phyloP scores from a whole-genome alignment of 2,888 invertebrate genomes.

The Pegoplata infirma region DNA sequence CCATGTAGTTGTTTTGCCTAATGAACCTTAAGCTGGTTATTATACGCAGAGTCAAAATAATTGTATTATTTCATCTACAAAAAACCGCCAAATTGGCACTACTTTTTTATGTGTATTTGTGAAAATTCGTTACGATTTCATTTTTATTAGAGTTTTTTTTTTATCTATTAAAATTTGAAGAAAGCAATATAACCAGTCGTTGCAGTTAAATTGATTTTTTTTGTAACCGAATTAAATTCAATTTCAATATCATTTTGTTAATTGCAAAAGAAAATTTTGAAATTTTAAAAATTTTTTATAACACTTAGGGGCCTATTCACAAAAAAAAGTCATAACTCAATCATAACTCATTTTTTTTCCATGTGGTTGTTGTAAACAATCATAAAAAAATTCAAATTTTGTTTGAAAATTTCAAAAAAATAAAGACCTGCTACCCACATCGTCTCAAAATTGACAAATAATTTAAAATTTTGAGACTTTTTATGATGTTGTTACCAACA shows the following conservation, averaged over 20 bases:
- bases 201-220: constrained; percentile 17
- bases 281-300: constrained; percentile 13
- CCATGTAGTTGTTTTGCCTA: background rate
- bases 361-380: too few relatives aligned
- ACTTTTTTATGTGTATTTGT: background rate
- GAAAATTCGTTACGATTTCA: constrained; percentile 41
- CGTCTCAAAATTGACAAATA: too few relatives aligned
- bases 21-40: constrained; percentile 30
- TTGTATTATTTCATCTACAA: background rate
- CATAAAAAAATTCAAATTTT: too few relatives aligned
- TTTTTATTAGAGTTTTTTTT: constrained; percentile 22
- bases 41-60: background rate
- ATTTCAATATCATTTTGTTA: constrained; percentile 19
- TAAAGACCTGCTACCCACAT: too few relatives aligned
- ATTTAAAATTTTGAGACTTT: too few relatives aligned
- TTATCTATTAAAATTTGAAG: constrained; percentile 1
- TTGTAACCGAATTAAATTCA: constrained; percentile 8
- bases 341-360: too few relatives aligned
- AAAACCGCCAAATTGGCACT: constrained; percentile 4
- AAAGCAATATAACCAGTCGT: constrained; percentile 46
- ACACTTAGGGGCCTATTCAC: too few relatives aligned
- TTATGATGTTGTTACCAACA: too few relatives aligned
- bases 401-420: too few relatives aligned
- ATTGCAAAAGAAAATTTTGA: background rate
- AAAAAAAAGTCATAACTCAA: too few relatives aligned